phyloP scores from a whole-genome alignment of 2,797 vertebrate species.

The Limnodromus scolopaceus region DNA sequence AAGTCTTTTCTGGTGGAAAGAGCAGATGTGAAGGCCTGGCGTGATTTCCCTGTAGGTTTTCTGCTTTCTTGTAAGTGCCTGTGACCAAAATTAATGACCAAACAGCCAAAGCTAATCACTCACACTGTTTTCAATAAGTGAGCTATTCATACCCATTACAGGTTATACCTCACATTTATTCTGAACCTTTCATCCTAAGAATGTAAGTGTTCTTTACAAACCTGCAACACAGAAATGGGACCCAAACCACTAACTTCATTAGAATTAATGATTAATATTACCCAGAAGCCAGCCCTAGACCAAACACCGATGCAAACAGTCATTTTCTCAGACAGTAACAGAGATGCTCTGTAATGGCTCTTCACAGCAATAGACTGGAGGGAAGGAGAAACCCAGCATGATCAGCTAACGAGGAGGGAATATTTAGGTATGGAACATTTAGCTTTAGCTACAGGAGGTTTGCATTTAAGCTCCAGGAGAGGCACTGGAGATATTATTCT shows the following conservation, averaged over 20 bases:
- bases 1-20: not conserved
- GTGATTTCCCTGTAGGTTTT: not conserved
- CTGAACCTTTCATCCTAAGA: not conserved
- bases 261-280: not conserved
- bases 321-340: not conserved
- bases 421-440: not conserved
- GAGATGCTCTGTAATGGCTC: not conserved
- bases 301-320: not conserved
- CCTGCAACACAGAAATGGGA: not conserved
- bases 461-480: not conserved
- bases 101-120: slow-evolving; percentile 20
- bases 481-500: not conserved
- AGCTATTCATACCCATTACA: not conserved
- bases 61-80: not conserved
- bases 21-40: not conserved
- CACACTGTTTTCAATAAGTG: not conserved
- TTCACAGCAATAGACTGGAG: not conserved
- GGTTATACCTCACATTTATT: not conserved
- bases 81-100: slow-evolving; percentile 24
- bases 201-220: not conserved
- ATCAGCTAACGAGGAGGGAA: not conserved
- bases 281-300: not conserved
- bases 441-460: not conserved
- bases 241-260: slow-evolving; percentile 17
- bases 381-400: not conserved